These are phyloP conservation scores for Cryptoprocta ferox DNA, from an alignment of 2,797 vertebrate species.

Conservation along the genomic window DNA sequence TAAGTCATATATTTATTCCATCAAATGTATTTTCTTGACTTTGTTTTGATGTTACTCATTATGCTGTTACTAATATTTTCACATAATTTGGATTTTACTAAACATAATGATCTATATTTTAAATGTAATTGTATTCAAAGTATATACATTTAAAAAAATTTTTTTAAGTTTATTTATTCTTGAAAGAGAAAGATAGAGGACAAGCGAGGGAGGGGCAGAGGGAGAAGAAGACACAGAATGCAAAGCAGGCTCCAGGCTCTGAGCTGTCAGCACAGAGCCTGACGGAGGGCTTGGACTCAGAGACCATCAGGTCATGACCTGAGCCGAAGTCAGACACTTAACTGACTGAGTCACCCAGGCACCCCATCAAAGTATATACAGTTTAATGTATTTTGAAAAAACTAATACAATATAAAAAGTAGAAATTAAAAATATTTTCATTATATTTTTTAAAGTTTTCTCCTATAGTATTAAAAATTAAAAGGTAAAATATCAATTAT, in stretches of 20 bases:
- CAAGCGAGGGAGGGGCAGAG: no score
- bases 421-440: neutral
- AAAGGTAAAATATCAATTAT: neutral
- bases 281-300: no score
- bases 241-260: no score
- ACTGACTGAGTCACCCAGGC: no score
- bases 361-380: neutral
- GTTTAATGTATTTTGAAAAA: conserved; percentile 28
- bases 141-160: neutral
- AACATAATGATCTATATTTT: neutral
- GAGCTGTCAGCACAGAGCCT: no score
- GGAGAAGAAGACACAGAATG: no score
- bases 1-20: neutral
- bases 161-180: no score
- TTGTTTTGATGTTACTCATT: conserved; percentile 24
- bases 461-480: neutral
- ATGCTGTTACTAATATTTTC: neutral
- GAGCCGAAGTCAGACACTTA: no score
- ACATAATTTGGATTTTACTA: conserved; percentile 2
- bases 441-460: neutral
- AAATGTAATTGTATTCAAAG: conserved; percentile 1
- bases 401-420: neutral
- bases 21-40: neutral
- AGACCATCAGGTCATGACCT: no score
- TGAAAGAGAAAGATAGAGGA: no score